phyloP scores from a whole-genome alignment of 2,113 vertebrate genomes.

The Bufo bufo region DNA sequence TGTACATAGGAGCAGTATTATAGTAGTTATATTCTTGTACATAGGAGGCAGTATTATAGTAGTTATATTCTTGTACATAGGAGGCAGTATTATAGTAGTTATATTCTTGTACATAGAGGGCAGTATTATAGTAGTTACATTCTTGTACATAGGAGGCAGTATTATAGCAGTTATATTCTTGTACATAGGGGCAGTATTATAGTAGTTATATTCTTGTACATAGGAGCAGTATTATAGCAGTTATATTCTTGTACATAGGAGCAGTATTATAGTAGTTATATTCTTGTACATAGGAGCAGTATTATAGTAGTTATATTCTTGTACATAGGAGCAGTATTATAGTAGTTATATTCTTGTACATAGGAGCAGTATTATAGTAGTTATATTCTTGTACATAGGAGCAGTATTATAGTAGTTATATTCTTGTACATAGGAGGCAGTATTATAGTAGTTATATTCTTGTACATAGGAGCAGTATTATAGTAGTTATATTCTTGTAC shows the following conservation, averaged over 20 bases:
- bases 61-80: slow-evolving; percentile 15
- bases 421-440: neutral
- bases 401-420: slow-evolving; percentile 2
- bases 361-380: neutral
- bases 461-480: neutral
- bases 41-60: neutral
- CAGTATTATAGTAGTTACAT: neutral
- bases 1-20: slow-evolving; percentile 5
- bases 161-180: slow-evolving; percentile 7
- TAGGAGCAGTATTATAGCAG: slow-evolving; percentile 6
- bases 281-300: neutral
- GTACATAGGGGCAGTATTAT: neutral
- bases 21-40: neutral
- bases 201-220: neutral
- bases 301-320: slow-evolving; percentile 7
- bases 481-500: slow-evolving; percentile 6
- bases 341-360: slow-evolving; percentile 13
- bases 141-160: neutral
- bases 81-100: neutral
- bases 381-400: neutral
- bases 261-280: slow-evolving; percentile 5
- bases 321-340: neutral
- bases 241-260: neutral
- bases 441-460: neutral
- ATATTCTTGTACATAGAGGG: neutral